Evolutionary conservation across 2,797 vertebrate species (phyloP).

Genomic region (Sciurus vulgaris): DNA sequence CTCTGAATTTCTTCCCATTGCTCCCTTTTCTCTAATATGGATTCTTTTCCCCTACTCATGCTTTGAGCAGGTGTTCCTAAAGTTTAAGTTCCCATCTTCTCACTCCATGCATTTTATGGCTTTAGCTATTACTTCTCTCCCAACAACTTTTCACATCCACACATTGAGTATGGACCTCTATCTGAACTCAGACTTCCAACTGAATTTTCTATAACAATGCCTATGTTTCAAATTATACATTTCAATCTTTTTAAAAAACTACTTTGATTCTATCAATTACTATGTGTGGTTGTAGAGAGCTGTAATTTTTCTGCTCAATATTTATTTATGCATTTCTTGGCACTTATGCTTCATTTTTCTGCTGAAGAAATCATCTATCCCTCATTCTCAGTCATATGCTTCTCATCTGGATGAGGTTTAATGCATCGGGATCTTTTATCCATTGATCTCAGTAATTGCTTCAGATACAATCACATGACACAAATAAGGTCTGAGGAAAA

Average conservation of each 20-base stretch:
- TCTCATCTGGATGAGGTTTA: background rate
- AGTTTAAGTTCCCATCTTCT: background rate
- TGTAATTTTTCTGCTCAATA: conserved; percentile 1
- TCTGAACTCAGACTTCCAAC: background rate
- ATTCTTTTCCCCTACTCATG: background rate
- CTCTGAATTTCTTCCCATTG: background rate
- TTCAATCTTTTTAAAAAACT: background rate
- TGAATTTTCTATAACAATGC: background rate
- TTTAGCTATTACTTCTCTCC: background rate
- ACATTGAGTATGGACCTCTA: background rate
- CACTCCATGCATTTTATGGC: background rate
- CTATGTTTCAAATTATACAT: background rate
- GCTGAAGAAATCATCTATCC: background rate
- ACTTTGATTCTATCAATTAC: background rate
- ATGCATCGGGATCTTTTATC: background rate
- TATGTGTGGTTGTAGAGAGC: background rate
- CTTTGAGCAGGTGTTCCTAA: background rate
- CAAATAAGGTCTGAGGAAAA: background rate
- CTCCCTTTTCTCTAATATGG: background rate
- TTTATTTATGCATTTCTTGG: background rate
- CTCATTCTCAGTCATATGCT: background rate
- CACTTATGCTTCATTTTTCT: conserved; percentile 18
- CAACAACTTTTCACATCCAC: background rate
- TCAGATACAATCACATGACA: background rate
- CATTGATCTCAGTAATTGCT: background rate